Percentiles rank a stretch among this genome's conserved stretches.
These are phyloP conservation scores for Anticlea derivata DNA, from an alignment of 2,888 invertebrate genomes.

Conservation along the genomic window DNA sequence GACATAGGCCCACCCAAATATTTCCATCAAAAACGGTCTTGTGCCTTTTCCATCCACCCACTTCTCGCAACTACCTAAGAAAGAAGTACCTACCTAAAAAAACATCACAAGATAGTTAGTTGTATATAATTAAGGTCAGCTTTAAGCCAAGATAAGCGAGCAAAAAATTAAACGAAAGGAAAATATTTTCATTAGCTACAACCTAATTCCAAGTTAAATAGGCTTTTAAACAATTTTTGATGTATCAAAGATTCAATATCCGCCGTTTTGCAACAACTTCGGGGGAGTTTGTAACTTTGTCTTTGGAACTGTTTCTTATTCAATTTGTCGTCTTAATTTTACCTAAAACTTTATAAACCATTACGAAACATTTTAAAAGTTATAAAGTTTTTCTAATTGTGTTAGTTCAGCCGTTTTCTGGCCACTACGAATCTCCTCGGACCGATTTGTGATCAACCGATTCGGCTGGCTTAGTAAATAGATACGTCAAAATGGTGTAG, in stretches of 20 bases:
- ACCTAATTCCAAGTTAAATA: conserved; percentile 23
- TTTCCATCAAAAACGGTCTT: too few species aligned
- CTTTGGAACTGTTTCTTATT: conserved; percentile 30
- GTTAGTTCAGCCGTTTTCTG: background rate
- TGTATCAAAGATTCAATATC: conserved; percentile 36
- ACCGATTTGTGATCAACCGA: too few species aligned
- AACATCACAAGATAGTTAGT: too few species aligned
- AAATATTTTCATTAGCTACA: conserved; percentile 7
- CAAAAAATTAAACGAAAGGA: background rate
- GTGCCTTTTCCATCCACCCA: too few species aligned
- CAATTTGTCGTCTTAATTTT: conserved; percentile 27
- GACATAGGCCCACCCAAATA: too few species aligned
- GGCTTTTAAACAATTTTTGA: conserved; percentile 28
- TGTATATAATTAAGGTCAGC: too few species aligned
- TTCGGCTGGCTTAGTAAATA: too few species aligned
- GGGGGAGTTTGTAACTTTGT: conserved; percentile 22
- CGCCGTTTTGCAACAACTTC: conserved; percentile 30
- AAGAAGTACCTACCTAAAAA: too few species aligned
- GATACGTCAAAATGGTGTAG: too few species aligned
- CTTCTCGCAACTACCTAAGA: too few species aligned
- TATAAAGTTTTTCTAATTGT: conserved; percentile 4
- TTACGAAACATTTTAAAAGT: conserved; percentile 16
- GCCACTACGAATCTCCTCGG: too few species aligned
- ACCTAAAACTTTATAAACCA: conserved; percentile 13
- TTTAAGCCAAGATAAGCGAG: too few species aligned